Percentiles rank a stretch among this genome's conserved stretches.
Evolutionary conservation across 1,140 invertebrate species (phyloP).

Genomic region (Drosophila erecta): DNA sequence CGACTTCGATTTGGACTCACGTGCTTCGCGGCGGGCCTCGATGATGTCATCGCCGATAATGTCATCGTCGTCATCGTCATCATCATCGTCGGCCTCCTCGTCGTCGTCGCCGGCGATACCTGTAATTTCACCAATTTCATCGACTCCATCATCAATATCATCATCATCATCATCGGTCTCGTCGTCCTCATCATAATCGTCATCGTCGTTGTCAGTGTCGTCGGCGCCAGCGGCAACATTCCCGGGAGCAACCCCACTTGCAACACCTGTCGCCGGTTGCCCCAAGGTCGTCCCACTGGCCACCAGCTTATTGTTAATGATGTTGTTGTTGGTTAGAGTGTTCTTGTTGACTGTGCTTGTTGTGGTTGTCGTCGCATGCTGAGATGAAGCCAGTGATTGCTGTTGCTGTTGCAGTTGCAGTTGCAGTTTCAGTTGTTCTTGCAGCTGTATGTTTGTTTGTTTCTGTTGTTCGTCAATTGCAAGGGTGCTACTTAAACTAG

Average conservation of each 20-base stretch:
- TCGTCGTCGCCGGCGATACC: conserved; percentile 88
- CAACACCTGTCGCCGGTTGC: conserved; percentile 39
- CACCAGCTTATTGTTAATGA: conserved; percentile 65
- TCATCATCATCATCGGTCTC: conserved; percentile 86
- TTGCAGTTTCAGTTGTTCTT: conserved; percentile 24
- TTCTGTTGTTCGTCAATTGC: conserved; percentile 77
- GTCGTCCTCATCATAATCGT: conserved; percentile 89
- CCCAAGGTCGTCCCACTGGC: conserved; percentile 41
- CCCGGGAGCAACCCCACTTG: conserved; percentile 21
- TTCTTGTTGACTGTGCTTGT: conserved; percentile 59
- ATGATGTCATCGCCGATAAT: conserved; percentile 88
- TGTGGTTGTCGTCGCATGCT: conserved; percentile 51
- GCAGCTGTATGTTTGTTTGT: conserved; percentile 63
- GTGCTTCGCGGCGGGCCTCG: conserved; percentile 88
- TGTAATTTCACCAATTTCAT: conserved; percentile 87
- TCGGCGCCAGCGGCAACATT: conserved; percentile 31
- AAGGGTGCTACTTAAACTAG: conserved; percentile 82
- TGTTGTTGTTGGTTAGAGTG: conserved; percentile 58
- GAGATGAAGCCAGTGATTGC: conserved; percentile 60
- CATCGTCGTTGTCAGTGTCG: conserved; percentile 86
- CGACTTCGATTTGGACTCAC: conserved; percentile 94
- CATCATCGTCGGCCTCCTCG: conserved; percentile 91
- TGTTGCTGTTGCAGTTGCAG: conserved; percentile 27
- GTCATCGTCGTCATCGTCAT: conserved; percentile 89
- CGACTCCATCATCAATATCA: conserved; percentile 86